These are phyloP conservation scores for Peromyscus californicus DNA, from an alignment of 2,113 vertebrate species.

Conservation along the genomic window DNA sequence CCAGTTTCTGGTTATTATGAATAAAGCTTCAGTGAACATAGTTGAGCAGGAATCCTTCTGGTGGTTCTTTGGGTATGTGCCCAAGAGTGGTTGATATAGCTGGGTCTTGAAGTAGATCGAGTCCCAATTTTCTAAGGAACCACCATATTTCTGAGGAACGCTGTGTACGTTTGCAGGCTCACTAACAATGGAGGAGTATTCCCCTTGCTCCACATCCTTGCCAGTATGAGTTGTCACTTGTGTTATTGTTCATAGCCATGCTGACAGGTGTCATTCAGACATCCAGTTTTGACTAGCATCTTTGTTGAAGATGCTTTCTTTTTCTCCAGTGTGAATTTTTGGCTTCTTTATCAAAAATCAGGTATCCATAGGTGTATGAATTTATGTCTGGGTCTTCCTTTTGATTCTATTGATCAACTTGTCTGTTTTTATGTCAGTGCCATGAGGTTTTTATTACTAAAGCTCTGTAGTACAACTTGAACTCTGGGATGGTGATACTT, in stretches of 20 bases:
- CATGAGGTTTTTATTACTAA: neutral
- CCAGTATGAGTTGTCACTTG: neutral
- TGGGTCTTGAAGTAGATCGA: no score
- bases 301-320: neutral
- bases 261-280: neutral
- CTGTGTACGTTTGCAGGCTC: neutral
- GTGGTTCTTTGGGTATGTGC: neutral
- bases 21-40: neutral
- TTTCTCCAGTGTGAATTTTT: neutral
- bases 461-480: neutral
- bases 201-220: neutral
- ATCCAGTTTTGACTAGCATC: neutral
- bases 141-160: neutral
- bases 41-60: neutral
- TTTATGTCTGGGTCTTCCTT: neutral
- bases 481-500: neutral
- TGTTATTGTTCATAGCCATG: neutral
- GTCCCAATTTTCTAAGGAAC: neutral
- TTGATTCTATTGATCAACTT: neutral
- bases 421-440: neutral
- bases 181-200: neutral
- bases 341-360: neutral
- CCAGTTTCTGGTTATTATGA: neutral
- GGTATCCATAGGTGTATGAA: neutral
- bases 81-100: neutral